phyloP scores from a whole-genome alignment of 2,797 vertebrate genomes.

The Pseudocheirus occidentalis region DNA sequence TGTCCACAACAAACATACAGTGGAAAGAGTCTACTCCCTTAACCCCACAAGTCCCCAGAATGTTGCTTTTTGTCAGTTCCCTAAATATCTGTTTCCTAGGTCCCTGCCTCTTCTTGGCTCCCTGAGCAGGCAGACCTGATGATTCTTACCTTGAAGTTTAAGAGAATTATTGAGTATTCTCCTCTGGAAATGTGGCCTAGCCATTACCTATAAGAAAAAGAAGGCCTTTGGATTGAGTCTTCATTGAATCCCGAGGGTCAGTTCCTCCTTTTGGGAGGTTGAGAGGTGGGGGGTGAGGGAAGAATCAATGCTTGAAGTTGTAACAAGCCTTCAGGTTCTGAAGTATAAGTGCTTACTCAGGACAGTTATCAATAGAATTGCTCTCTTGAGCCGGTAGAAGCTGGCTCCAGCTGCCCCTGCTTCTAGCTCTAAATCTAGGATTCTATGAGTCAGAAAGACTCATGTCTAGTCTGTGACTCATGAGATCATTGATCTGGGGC shows the following conservation, averaged over 20 bases:
- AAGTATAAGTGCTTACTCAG: not conserved
- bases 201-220: slow-evolving; percentile 63
- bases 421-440: not conserved
- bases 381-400: not conserved
- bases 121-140: fast-evolving
- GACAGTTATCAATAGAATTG: fast-evolving
- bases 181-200: slow-evolving; percentile 54
- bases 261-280: not conserved
- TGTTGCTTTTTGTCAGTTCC: not conserved
- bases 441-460: not conserved
- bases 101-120: not conserved
- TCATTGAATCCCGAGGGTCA: not conserved
- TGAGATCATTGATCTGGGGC: not conserved
- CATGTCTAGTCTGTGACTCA: not conserved
- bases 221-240: not conserved
- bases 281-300: not conserved
- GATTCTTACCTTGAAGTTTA: slow-evolving; percentile 75
- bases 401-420: not conserved
- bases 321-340: not conserved
- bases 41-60: not conserved
- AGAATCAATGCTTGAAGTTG: not conserved
- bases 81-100: not conserved
- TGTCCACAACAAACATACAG: not conserved
- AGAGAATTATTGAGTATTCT: slow-evolving; percentile 75
- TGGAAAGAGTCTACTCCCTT: not conserved